Conservation (phyloP, 2,888 invertebrate species). For the Punctoribates punctum region DNA sequence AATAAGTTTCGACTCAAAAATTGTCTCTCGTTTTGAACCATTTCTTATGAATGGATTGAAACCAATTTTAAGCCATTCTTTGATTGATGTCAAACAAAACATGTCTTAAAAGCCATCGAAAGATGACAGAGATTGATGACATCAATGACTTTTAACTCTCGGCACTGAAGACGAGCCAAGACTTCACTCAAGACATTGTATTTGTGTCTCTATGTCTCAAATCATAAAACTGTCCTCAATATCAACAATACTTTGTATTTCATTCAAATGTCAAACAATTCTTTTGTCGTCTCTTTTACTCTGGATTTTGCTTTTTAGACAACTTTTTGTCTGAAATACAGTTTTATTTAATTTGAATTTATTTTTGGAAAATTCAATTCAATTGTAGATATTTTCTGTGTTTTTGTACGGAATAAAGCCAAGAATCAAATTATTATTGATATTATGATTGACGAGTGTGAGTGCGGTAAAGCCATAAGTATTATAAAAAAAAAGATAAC, state of each 20-base stretch:
- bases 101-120: background rate
- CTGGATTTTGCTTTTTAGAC: too few species aligned
- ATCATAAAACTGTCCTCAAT: slow-evolving; percentile 23
- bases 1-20: too few species aligned
- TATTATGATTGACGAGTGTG: background rate
- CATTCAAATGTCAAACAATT: background rate
- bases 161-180: background rate
- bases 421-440: background rate
- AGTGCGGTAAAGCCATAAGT: background rate
- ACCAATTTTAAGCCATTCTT: background rate
- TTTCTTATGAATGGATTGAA: background rate
- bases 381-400: background rate
- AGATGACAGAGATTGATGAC: slow-evolving; percentile 19
- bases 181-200: background rate
- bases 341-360: background rate
- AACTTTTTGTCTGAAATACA: background rate
- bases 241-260: background rate
- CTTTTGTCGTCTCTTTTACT: too few species aligned
- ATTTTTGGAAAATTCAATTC: background rate
- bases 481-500: background rate
- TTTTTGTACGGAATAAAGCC: too few species aligned
- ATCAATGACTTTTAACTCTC: background rate
- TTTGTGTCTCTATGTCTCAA: background rate
- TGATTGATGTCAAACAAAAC: slow-evolving; percentile 20
- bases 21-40: too few species aligned